These are phyloP conservation scores for Mesaphorura yosii DNA, from an alignment of 1,140 invertebrate species.

Conservation along the genomic window DNA sequence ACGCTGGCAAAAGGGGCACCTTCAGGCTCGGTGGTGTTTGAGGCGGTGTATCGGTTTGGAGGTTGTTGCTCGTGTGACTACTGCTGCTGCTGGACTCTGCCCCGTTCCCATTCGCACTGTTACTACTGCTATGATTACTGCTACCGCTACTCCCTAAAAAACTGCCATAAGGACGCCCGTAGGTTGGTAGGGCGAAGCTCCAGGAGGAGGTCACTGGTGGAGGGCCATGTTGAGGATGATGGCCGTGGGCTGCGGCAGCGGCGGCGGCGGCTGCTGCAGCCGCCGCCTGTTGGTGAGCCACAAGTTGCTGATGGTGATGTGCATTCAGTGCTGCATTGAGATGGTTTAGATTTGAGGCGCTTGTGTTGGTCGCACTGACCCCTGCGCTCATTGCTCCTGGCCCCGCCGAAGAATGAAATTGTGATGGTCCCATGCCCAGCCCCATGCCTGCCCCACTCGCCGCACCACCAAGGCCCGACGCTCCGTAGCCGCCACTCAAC, in stretches of 20 bases:
- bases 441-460: no score
- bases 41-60: slow-evolving; percentile 29
- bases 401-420: no score
- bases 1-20: slow-evolving; percentile 29
- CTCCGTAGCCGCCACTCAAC: no score
- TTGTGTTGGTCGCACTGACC: no score
- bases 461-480: no score
- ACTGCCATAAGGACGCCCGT: slow-evolving; percentile 20
- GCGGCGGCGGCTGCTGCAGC: no score
- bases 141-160: slow-evolving; percentile 23
- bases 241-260: slow-evolving; percentile 6
- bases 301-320: slow-evolving; percentile 8
- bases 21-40: slow-evolving; percentile 31
- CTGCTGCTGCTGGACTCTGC: slow-evolving; percentile 5
- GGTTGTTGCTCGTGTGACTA: background rate
- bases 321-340: background rate
- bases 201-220: slow-evolving; percentile 30
- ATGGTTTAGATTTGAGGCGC: no score
- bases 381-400: no score
- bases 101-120: background rate
- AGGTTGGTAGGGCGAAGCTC: slow-evolving; percentile 30
- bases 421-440: no score
- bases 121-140: slow-evolving; percentile 1
- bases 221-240: slow-evolving; percentile 14
- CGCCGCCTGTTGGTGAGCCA: no score